Evolutionary conservation across 2,888 invertebrate species (phyloP).

Genomic region (Pseudococcus viburni): DNA sequence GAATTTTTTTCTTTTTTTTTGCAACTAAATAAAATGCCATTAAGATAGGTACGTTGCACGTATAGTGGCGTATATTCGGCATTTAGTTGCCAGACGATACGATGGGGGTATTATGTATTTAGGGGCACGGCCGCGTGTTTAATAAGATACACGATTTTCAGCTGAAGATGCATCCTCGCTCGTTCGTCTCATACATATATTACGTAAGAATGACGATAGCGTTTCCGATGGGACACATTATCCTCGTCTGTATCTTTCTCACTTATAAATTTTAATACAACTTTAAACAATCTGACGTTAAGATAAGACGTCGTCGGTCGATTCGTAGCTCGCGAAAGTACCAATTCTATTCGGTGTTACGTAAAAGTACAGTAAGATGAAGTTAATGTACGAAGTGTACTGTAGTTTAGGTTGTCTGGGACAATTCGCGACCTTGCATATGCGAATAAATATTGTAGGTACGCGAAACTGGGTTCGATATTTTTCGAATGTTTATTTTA

Average conservation of each 20-base stretch:
- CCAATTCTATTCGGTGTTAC: not conserved
- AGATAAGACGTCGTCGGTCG: constrained; percentile 17
- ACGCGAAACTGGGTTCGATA: not conserved
- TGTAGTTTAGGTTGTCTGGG: not conserved
- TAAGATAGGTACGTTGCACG: not conserved
- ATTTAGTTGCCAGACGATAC: too few species aligned
- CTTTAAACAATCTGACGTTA: constrained; percentile 36
- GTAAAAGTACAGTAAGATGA: not conserved
- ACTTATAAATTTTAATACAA: constrained; percentile 18
- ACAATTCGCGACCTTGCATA: not conserved
- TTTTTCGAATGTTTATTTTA: constrained; percentile 1
- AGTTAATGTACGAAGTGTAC: not conserved
- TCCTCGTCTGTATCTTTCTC: too few species aligned
- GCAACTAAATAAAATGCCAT: not conserved
- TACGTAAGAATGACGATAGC: not conserved
- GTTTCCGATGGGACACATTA: constrained; percentile 14
- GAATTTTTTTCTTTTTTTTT: not conserved
- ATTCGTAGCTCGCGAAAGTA: not conserved
- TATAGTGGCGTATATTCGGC: too few species aligned
- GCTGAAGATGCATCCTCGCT: not conserved
- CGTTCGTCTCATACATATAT: not conserved
- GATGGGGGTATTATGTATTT: too few species aligned
- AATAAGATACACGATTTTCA: not conserved
- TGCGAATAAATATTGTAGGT: not conserved
- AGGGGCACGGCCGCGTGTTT: not conserved